phyloP scores from a whole-genome alignment of 2,797 vertebrate genomes.

The Mormyrops attenuatus region DNA sequence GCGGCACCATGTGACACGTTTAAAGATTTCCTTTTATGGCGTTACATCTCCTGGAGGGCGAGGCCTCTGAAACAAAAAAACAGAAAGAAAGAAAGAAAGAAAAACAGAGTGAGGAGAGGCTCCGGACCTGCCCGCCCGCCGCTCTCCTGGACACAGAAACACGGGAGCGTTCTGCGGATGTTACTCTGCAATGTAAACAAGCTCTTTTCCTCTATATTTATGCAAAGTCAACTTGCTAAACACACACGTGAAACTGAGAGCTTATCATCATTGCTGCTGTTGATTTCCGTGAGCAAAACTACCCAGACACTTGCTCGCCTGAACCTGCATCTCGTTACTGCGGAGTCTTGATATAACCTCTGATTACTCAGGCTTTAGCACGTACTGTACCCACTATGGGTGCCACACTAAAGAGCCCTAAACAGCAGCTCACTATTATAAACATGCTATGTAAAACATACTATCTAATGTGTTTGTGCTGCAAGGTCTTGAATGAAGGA shows the following conservation, averaged over 20 bases:
- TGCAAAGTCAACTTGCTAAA: neutral
- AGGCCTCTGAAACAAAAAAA: constrained; percentile 50
- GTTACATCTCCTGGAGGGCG: constrained; percentile 56
- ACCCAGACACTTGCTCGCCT: neutral
- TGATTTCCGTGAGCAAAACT: neutral
- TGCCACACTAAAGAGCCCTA: neutral
- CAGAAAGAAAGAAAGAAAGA: constrained; percentile 14
- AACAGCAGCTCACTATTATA: neutral
- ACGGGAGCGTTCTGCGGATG: neutral
- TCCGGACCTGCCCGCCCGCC: neutral
- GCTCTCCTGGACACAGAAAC: neutral
- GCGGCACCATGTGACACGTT: constrained; percentile 74
- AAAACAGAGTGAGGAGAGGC: neutral
- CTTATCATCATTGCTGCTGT: neutral
- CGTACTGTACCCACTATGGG: neutral
- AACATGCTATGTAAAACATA: neutral
- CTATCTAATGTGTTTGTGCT: neutral
- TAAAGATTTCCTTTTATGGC: constrained; percentile 80
- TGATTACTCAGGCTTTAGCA: neutral
- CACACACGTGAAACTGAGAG: neutral
- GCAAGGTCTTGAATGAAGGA: neutral
- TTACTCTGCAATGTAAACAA: neutral
- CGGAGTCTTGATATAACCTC: neutral
- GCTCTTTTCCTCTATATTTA: neutral
- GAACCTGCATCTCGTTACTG: neutral